Conservation (phyloP, 2,113 vertebrate genomes). For the Phalacrocorax carbo region DNA sequence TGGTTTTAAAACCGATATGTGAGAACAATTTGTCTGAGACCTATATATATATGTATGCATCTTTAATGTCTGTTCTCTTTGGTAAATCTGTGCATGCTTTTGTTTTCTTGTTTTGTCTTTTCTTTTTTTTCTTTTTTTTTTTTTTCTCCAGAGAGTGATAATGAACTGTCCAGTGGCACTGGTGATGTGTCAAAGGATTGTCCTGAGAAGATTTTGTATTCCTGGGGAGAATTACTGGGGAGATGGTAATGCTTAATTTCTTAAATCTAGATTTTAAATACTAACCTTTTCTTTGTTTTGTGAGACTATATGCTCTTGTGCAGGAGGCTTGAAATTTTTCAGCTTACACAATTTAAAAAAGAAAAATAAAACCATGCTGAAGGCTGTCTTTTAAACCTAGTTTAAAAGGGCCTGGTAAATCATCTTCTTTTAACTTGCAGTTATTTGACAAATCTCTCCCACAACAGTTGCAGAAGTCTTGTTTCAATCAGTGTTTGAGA, state of each 20-base stretch:
- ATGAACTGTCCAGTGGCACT: constrained; percentile 95
- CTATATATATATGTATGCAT: background rate
- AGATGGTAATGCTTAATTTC: constrained; percentile 85
- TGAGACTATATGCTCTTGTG: background rate
- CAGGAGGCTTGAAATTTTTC: background rate
- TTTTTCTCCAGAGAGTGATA: constrained; percentile 88
- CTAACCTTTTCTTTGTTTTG: background rate
- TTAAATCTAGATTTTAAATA: constrained; percentile 13
- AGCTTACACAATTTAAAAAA: background rate
- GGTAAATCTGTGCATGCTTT: constrained; percentile 8
- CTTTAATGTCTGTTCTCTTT: background rate
- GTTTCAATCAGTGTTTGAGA: background rate
- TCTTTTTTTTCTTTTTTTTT: background rate
- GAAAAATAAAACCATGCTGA: background rate
- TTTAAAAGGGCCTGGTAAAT: background rate
- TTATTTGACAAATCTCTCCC: background rate
- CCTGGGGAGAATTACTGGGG: constrained; percentile 92
- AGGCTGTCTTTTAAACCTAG: background rate
- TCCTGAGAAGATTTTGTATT: constrained; percentile 96
- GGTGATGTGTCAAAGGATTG: constrained; percentile 98
- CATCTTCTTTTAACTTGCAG: background rate
- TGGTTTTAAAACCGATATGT: background rate
- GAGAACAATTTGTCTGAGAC: background rate
- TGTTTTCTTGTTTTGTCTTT: background rate
- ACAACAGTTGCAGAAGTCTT: background rate